Evolutionary conservation across 2,888 invertebrate species (phyloP).

Genomic region (Pegoplata infirma): DNA sequence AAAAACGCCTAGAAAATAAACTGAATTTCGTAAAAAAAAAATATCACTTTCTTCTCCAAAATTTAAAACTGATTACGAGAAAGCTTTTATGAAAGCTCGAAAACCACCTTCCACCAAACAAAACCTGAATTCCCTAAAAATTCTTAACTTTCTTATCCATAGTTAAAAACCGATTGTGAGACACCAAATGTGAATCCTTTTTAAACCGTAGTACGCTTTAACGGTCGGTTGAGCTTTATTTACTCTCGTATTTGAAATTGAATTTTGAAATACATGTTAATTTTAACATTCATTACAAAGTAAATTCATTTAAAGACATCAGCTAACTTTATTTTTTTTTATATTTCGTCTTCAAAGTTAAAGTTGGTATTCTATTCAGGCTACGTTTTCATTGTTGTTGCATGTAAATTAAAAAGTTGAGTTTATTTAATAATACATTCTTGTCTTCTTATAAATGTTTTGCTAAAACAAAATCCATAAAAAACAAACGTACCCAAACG

Average conservation of each 20-base stretch:
- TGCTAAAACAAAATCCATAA: slow-evolving; percentile 17
- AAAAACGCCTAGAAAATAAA: no score
- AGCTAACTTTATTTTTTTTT: neutral
- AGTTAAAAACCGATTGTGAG: no score
- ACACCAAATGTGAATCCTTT: no score
- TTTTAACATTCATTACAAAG: slow-evolving; percentile 4
- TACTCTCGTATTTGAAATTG: no score
- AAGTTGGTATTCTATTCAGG: slow-evolving; percentile 8
- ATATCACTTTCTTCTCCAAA: no score
- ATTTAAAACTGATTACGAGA: no score
- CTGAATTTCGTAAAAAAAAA: no score
- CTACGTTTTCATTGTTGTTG: slow-evolving; percentile 8
- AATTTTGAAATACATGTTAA: neutral
- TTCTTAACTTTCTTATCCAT: no score
- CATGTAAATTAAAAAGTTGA: slow-evolving; percentile 44
- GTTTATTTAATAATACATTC: slow-evolving; percentile 44
- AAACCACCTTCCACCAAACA: no score
- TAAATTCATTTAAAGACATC: slow-evolving; percentile 6
- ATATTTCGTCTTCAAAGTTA: neutral
- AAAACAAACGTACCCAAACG: neutral
- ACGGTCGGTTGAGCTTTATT: neutral
- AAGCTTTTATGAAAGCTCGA: no score
- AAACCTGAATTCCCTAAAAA: no score
- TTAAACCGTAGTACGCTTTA: neutral
- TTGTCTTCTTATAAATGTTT: slow-evolving; percentile 4